Percentiles rank a stretch among this genome's conserved stretches.
These are phyloP conservation scores for Gymnobelideus leadbeateri DNA, from an alignment of 2,113 vertebrate species.

Conservation along the genomic window DNA sequence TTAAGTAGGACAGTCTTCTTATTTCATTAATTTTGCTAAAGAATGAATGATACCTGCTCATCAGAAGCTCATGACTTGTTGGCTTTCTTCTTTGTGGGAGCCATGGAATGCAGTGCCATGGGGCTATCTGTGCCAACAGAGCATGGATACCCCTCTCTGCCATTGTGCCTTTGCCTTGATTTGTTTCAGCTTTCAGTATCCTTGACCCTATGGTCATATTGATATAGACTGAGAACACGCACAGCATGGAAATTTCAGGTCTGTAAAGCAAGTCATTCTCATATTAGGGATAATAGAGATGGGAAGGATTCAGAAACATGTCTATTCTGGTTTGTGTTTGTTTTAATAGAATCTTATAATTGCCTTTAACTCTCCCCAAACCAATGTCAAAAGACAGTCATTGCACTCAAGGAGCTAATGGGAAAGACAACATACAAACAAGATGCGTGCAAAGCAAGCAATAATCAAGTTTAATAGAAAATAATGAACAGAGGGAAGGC, in stretches of 20 bases:
- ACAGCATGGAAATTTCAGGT: background rate
- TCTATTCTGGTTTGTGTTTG: background rate
- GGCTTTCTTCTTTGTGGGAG: background rate
- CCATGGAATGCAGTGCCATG: background rate
- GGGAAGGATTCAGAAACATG: background rate
- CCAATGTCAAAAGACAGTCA: too few relatives aligned
- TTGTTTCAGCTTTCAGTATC: background rate
- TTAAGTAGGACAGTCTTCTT: background rate
- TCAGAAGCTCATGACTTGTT: background rate
- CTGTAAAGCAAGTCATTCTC: background rate
- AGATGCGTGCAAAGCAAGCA: too few relatives aligned
- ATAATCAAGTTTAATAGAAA: too few relatives aligned
- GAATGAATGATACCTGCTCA: background rate
- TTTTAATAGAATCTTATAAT: background rate
- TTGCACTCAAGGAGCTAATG: too few relatives aligned
- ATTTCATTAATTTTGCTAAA: background rate
- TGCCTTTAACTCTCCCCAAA: background rate
- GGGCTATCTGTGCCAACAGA: background rate
- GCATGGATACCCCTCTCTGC: background rate
- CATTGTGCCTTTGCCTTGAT: background rate
- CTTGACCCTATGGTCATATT: background rate
- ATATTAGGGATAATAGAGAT: background rate
- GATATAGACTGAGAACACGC: background rate
- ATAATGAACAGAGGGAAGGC: too few relatives aligned
- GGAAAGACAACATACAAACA: too few relatives aligned